Evolutionary conservation across 2,113 vertebrate genomes (phyloP), one percentile per base, ranked within the genome.

Genomic region (Nicator chloris): DNA sequence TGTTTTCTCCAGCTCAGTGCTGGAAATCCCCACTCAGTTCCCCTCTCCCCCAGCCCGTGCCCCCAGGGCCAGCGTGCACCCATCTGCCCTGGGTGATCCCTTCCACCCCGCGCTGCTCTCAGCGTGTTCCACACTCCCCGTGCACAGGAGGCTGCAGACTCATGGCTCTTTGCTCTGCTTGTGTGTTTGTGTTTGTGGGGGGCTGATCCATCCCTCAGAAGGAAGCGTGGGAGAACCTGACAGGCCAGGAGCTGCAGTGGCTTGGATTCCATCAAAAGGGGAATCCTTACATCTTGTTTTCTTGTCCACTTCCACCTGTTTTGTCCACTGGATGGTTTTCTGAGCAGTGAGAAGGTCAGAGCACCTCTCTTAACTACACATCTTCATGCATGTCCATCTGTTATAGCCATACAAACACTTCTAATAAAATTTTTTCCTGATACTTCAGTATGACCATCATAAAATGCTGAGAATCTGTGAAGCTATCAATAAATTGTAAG

Each of bases 21-120:
- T 96, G 95, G 96, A 97, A 97, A 93, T 97, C 95, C 96, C 95
- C 96, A 82, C 53, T 37, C 78, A 1, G 63, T 28, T 94, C 66
- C 79, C 91, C 72, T 90, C 83, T 96, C 76, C 96, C 82, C 61
- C 86, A 84, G 80, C 77, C 80, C 10, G 3, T 73, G 47, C 80
- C 82, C 87, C 64, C 13, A 10, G 88, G 94, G 80, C 44, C 88
- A 86, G 56, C 15, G 0, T 59, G 39, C 9, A 17, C 88, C 90
- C 91, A 51, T 42, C 39, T 79, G 80, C 71, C 45, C 49, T 23
- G 40, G 61, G 76, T 72, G 86, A 83, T 92, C 51, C 82, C 18
- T 59, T 69, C 50, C 60, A 53, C 50, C 16, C 39, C 4, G 2
- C 0, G 0, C 5, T 68, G 65, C 69, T 64, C 21, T 7, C 39